Base-by-base conservation (phyloP, 2,113 vertebrate species). In the Calidris pugnax region DNA sequence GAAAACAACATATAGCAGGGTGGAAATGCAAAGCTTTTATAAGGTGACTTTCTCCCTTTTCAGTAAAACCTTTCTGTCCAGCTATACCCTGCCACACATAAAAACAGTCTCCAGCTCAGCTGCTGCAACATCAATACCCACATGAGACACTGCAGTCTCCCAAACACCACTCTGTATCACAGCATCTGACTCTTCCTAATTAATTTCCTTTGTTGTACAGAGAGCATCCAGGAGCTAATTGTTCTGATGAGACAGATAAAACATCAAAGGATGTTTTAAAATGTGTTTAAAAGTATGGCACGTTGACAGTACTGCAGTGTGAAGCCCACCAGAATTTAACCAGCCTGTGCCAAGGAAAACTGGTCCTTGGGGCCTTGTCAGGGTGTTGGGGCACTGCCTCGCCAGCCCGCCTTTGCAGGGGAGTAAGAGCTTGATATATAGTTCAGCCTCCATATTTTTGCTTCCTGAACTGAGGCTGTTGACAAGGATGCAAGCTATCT, bases 161-260 rank as follows among this genome's bases (percentile, higher is more conserved):
- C 50, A 77, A 86, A 94, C 71, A 74, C 66, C 0, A 2, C 43
- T 90, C 66, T 87, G 32, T 67, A 93, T 96, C 87, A 41, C 71
- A 76, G 96, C 95, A 86, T 83, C 85, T 93, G 80, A 87, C 68
- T 97, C 91, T 91, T 94, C 30, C 87, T 96, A 98, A 97, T 97
- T 98, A 97, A 94, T 97, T 97, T 96, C 89, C 84, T 93, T 95
- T 96, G 80, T 95, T 74, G 50, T 48, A 57, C 64, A 89, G 86
- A 90, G 67, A 95, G 57, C 67, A 91, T 94, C 80, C 51, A 89
- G 85, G 62, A 95, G 67, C 81, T 97, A 97, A 97, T 97, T 97
- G 96, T 97, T 96, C 81, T 96, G 91, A 97, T 95, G 94, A 96
- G 94, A 98, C 41, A 95, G 94, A 95, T 90, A 94, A 97, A 83